These are phyloP conservation scores for Mastomys natalensis DNA, from an alignment of 2,113 vertebrate species.

Conservation along the genomic window DNA sequence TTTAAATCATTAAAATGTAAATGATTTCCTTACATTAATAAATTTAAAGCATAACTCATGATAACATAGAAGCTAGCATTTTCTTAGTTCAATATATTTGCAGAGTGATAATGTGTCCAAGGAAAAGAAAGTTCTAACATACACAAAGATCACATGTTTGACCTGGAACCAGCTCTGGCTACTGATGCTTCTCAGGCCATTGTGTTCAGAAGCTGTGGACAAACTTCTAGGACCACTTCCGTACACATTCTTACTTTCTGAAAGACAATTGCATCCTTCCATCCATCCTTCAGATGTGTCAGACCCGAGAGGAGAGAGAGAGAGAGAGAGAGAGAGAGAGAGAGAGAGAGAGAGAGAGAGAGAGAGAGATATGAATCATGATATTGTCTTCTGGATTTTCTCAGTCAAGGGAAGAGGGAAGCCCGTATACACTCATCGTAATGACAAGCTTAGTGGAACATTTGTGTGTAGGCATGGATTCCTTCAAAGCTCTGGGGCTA, in stretches of 20 bases:
- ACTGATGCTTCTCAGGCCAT: not conserved
- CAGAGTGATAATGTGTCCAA: not conserved
- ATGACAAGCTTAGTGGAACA: not conserved
- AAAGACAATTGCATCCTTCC: not conserved
- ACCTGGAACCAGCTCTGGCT: not conserved
- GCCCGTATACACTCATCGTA: not conserved
- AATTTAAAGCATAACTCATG: not conserved
- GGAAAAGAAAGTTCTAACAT: not conserved
- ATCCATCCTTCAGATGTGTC: not conserved
- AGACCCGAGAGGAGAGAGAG: not conserved
- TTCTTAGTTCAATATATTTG: not conserved
- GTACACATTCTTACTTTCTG: not conserved
- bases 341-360: no score
- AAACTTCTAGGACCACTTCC: not conserved
- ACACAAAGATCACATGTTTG: not conserved
- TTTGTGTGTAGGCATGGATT: not conserved
- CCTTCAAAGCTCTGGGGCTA: not conserved
- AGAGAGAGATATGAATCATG: no score
- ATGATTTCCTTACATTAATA: not conserved
- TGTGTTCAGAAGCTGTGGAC: not conserved
- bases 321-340: no score
- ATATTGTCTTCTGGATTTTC: not conserved
- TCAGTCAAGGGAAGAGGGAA: not conserved
- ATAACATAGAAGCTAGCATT: not conserved
- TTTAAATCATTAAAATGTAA: not conserved